Evolutionary conservation across 2,888 invertebrate species (phyloP), one percentile per base, ranked within the genome.

Genomic region (Drosophila subsilvestris): DNA sequence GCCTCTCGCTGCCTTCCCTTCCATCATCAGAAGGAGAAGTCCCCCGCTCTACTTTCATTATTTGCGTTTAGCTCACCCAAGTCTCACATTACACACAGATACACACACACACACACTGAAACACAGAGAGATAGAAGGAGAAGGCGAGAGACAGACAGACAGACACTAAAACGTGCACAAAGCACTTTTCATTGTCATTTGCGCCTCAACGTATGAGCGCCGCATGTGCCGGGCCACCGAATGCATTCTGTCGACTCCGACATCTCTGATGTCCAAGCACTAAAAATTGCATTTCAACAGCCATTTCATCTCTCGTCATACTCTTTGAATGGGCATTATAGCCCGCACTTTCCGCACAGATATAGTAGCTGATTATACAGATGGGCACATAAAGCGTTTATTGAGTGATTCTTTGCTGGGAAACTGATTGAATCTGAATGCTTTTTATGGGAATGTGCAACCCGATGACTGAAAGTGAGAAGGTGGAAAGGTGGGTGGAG

Each of bases 251-350:
- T 32, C 62, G 80, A 78, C 37, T 37, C 14, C 1, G 6, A 2
- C 2, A n/a, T n/a, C 14, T 86, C 78, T 76, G 88, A 86, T 88
- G 86, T 78, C 84, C 88, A 67, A 80, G 76, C 80, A 73, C 76
- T 88, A 74, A 75, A 83, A 80, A 86, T 88, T 83, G 81, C 78
- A 88, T 88, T 86, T 77, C 65, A 80, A 61, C 85, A 74, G 82
- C 82, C 74, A 76, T 82, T 82, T 71, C 72, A 27, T 49, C 53
- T 37, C 44, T 37, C 22, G 43, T 18, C 51, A 65, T 71, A 74
- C 70, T 29, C 70, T 71, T 53, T 48, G 37, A 65, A 53, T 65
- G 65, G 65, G 74, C 51, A 63, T 73, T 53, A 57, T 27, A 44
- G 50, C 22, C 47, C 51, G 17, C 20, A 62, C 42, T 22, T 43